Evolutionary conservation across 2,113 vertebrate genomes (phyloP), one percentile per base, ranked within the genome.

Genomic region (Mystacornis crossleyi): DNA sequence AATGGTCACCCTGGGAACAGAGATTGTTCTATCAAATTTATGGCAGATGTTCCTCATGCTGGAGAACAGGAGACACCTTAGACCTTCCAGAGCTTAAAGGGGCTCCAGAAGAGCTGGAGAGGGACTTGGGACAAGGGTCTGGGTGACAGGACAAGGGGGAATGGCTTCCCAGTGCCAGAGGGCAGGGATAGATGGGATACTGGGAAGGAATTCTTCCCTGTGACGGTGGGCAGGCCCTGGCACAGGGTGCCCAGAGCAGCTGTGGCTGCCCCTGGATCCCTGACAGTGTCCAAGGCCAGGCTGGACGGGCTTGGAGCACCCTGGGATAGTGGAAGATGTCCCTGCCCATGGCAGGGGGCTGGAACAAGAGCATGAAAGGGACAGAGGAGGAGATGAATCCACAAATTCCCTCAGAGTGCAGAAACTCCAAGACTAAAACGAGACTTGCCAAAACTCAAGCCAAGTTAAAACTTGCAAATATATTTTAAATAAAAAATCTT

Each of bases 191-290:
- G 60, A 6, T 45, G 51, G 53, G 69, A 60, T 7, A 12, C 2
- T 51, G 13, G 18, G 67, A 6, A 6, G 6, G 0, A 60, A 51
- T 51, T 9, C 0, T 3, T 8, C 14, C 6, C 33, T 58, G 21
- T 0, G 51, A 73, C 26, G 36, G 12, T 36, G 36, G 1, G 0
- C 0, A 80, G 85, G 33, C 36, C 34, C 36, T 81, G 86, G 67
- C 86, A 58, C 67, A 73, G 60, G 29, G 33, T 81, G 60, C 60
- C 51, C 86, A 51, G 77, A 66, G 77, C 1, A 89, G 77, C 86
- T 81, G 86, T 7, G 77, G 67, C 51, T 66, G 86, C 36, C 53
- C 69, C 51, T 73, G 69, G n/a, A 66, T 66, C 69, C 60, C 77
- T 74, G 45, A 51, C 0, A 81, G 23, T 81, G 60, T 0, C 69